These are phyloP conservation scores for Frieseomelitta varia DNA, from an alignment of 1,140 invertebrate genomes.

Conservation along the genomic window DNA sequence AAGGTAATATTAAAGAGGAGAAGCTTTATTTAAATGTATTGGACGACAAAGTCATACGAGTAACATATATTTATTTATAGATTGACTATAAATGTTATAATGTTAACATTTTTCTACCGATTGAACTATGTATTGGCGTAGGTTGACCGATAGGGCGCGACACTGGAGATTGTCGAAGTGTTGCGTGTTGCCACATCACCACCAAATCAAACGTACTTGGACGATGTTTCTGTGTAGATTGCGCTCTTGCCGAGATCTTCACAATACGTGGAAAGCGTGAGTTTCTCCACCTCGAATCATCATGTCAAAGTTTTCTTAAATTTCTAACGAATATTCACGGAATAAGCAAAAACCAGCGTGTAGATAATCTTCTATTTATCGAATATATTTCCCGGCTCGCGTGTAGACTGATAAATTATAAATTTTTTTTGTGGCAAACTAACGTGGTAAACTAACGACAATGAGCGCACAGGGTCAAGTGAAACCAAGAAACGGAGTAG, in stretches of 20 bases:
- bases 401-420: conserved; percentile 30
- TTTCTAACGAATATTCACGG: conserved; percentile 47
- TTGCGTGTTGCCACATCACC: conserved; percentile 81
- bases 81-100: not conserved
- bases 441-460: conserved; percentile 58
- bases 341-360: conserved; percentile 23
- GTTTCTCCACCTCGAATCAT: conserved; percentile 56
- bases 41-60: not conserved
- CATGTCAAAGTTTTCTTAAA: conserved; percentile 70
- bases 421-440: conserved; percentile 31
- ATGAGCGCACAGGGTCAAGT: conserved; percentile 81
- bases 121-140: not conserved
- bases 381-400: not conserved
- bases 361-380: conserved; percentile 15
- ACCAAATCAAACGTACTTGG: conserved; percentile 71
- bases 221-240: conserved; percentile 74
- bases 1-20: not conserved
- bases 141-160: conserved; percentile 64
- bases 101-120: conserved; percentile 22
- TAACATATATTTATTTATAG: not conserved
- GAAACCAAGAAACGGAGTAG: conserved; percentile 81
- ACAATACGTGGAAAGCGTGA: conserved; percentile 66
- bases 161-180: conserved; percentile 66
- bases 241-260: conserved; percentile 68
- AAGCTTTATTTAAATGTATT: not conserved